These are phyloP conservation scores for Crotophaga sulcirostris DNA, from an alignment of 2,113 vertebrate genomes.

Conservation along the genomic window DNA sequence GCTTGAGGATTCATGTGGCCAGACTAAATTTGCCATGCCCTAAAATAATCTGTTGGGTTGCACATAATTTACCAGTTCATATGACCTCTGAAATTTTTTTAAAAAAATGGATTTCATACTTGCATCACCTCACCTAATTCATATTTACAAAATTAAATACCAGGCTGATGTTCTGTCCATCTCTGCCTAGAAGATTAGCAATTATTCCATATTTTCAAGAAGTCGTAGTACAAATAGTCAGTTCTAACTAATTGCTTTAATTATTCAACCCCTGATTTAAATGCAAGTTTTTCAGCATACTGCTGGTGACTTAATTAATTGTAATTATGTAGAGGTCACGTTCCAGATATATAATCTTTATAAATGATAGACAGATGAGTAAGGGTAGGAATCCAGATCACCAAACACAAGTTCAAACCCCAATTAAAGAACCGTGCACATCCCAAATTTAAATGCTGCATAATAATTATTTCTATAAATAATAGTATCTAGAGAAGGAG, in stretches of 20 bases:
- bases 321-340: constrained; percentile 74
- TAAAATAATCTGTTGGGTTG: background rate
- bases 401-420: constrained; percentile 50
- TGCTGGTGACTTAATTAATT: constrained; percentile 78
- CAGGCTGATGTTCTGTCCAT: constrained; percentile 41
- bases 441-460: constrained; percentile 24
- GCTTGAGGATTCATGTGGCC: background rate
- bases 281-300: constrained; percentile 75
- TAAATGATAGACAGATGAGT: constrained; percentile 72
- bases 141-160: constrained; percentile 55
- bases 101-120: background rate
- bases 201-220: constrained; percentile 65
- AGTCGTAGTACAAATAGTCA: constrained; percentile 63
- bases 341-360: constrained; percentile 71
- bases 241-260: constrained; percentile 71
- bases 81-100: background rate
- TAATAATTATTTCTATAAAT: constrained; percentile 66
- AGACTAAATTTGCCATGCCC: background rate
- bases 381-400: constrained; percentile 74
- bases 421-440: constrained; percentile 33
- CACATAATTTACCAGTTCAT: background rate
- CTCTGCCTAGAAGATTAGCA: constrained; percentile 51
- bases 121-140: constrained; percentile 30
- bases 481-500: constrained; percentile 49
- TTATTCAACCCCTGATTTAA: constrained; percentile 75